Evolutionary conservation across 2,888 invertebrate genomes (phyloP), one percentile per base, ranked within the genome.

Genomic region (Ferrisia virgata): DNA sequence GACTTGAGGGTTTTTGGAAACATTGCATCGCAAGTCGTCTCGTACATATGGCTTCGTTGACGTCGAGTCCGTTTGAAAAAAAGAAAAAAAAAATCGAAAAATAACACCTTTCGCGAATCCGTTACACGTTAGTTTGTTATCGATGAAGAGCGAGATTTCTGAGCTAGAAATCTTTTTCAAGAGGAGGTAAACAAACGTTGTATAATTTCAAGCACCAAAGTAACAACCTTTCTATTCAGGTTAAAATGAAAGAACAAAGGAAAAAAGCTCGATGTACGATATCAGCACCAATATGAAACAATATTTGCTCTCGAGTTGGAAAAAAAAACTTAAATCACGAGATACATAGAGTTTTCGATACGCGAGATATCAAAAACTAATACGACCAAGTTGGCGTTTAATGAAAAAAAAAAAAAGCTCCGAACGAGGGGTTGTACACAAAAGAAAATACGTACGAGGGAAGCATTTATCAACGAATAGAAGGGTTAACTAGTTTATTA

Each of bases 401-500:
- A 64, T 64, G 28, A 22, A 28, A 28, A 28, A 28, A 28, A 28
- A 28, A 15, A 53, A 53, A 53, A 53, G 18, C 8, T 6, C 28
- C 11, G 13, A 64, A 64, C 58, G 58, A 64, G 58, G 58, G 58
- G 58, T 64, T 22, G 3, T 28, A 64, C n/a, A 64, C 28, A 64
- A 64, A 64, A 64, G 58, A 64, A 64, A 25, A 25, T 47, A 47
- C 47, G 58, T 47, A 47, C 47, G 58, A 64, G 58, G 58, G 58
- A 53, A 22, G 58, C 28, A 64, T 64, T 64, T 64, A 64, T 64
- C 58, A 64, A 64, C 58, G 28, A 64, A 64, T 53, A 64, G 28
- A 64, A 64, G 58, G 58, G 58, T 64, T 64, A 64, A 64, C 58
- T 64, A 64, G 58, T 64, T 64, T 64, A 64, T 64, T 64, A 64